Base-by-base conservation (phyloP, 1,140 invertebrate species). In the Samia ricini region DNA sequence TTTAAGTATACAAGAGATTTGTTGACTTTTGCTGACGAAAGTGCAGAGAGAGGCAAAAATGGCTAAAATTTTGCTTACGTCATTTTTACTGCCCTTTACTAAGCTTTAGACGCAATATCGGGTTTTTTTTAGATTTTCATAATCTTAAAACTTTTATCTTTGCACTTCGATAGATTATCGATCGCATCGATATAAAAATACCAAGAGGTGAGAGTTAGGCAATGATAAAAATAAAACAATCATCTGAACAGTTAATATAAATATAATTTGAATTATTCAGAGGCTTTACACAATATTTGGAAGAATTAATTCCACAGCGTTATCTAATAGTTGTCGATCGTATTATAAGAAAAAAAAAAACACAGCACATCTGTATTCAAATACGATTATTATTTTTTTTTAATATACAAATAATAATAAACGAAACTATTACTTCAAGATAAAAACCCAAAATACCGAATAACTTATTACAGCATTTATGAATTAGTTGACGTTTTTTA, bases 231-330 rank as follows among this genome's bases (percentile, higher is more conserved):
- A 89, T 86, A 78, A 89, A 86, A 89, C 86, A 66, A 75, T 76
- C 75, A 73, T 77, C 74, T 89, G 87, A 89, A 89, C 87, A 89
- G 87, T 89, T 88, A 89, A 89, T 89, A 89, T 89, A 89, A 89
- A 89, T 89, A 89, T 89, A 89, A 85, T 89, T 89, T 83, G 83
- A 88, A 89, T 89, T 87, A 89, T 87, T 85, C 87, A 88, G 87
- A 89, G 87, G 84, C 87, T 89, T 89, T 79, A 89, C 85, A 89
- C 85, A 89, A 89, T 89, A 89, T 89, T 88, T 87, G 85, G 87
- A 89, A 89, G 87, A 89, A 88, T 85, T 51, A 84, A 84, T 73
- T 84, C 74, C 79, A 83, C 79, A 82, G 78, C 74, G 64, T 70
- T 70, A 42, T 15, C 33, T 36, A 68, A 57, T n/a, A n/a, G n/a